Conservation (phyloP, 2,888 invertebrate genomes). For the Hydrotaea diabolus region DNA sequence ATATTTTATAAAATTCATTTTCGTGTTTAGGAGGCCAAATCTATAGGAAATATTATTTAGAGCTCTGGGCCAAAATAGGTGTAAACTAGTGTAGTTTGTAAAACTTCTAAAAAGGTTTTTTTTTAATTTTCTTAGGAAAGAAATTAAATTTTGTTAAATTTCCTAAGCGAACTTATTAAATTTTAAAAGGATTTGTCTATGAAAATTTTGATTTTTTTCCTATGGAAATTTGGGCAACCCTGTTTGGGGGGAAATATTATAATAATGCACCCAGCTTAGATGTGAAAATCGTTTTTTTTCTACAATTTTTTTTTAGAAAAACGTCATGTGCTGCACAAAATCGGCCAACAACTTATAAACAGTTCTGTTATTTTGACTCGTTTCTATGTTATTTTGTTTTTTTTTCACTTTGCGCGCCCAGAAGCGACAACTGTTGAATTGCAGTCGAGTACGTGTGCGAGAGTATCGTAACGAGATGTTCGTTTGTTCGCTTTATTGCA, state of each 20-base stretch:
- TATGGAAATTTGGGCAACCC: neutral
- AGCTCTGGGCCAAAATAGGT: too few relatives aligned
- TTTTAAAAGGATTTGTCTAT: too few relatives aligned
- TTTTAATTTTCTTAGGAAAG: too few relatives aligned
- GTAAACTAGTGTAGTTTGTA: too few relatives aligned
- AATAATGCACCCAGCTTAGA: constrained; percentile 21
- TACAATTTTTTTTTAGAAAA: neutral
- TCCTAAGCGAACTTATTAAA: too few relatives aligned
- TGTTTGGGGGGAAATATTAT: neutral
- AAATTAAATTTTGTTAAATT: too few relatives aligned
- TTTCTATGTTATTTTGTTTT: neutral
- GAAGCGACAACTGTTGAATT: constrained; percentile 68
- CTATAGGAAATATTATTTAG: too few relatives aligned
- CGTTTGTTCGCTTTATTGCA: neutral
- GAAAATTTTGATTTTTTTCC: too few relatives aligned
- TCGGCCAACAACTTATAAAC: neutral
- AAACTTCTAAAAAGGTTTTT: too few relatives aligned
- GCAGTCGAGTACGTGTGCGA: constrained; percentile 19
- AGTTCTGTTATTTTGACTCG: constrained; percentile 29
- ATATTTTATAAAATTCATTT: too few relatives aligned
- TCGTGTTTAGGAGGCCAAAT: too few relatives aligned
- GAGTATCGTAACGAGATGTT: neutral
- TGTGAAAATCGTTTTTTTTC: neutral
- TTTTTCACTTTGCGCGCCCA: constrained; percentile 44
- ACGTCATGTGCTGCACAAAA: constrained; percentile 4